These are phyloP conservation scores for Lophura nycthemera DNA, from an alignment of 2,113 vertebrate species.

Conservation along the genomic window DNA sequence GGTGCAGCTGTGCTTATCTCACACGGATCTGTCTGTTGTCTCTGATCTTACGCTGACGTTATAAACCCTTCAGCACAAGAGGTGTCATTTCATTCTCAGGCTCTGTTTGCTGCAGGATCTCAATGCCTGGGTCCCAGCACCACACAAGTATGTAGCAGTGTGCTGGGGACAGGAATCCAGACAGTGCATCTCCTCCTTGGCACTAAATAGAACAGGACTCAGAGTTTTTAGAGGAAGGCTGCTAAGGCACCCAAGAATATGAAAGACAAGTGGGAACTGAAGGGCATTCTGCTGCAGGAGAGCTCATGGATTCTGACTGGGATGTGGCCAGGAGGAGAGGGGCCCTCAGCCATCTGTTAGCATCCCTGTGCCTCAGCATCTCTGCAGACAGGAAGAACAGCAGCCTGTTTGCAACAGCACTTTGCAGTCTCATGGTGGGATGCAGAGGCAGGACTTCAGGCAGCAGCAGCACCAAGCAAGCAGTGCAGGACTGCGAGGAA, in stretches of 20 bases:
- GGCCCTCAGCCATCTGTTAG: background rate
- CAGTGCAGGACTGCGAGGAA: background rate
- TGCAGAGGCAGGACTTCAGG: background rate
- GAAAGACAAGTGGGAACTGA: background rate
- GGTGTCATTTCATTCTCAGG: background rate
- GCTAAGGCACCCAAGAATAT: background rate
- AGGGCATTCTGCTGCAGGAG: background rate
- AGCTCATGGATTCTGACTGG: background rate
- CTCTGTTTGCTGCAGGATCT: background rate
- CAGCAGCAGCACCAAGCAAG: background rate
- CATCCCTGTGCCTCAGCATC: background rate
- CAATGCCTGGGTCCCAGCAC: background rate
- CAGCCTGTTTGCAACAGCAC: background rate
- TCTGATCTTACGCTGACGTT: background rate
- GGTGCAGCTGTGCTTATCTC: background rate
- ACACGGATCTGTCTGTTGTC: background rate
- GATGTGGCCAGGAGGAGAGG: rapidly evolving
- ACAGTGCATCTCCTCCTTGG: background rate
- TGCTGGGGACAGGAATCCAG: background rate
- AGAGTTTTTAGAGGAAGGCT: background rate
- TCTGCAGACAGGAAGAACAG: background rate
- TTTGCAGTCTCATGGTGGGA: background rate
- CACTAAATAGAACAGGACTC: background rate
- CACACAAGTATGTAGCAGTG: rapidly evolving
- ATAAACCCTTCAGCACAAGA: background rate